phyloP scores from a whole-genome alignment of 2,888 invertebrate species.

The Melinaea menophilus region DNA sequence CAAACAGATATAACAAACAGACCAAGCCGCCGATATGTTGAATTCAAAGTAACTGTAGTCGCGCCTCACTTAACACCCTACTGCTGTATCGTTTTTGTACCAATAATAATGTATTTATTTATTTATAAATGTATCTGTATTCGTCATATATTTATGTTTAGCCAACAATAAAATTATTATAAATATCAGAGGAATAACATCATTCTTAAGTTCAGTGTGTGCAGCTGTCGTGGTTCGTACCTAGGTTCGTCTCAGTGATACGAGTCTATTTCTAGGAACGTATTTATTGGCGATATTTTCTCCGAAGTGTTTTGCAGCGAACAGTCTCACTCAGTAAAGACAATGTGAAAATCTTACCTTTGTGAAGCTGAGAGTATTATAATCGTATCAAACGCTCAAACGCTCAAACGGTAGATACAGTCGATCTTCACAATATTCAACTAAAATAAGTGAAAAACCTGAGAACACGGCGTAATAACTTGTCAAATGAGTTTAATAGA shows the following conservation, averaged over 20 bases:
- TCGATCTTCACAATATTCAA: neutral
- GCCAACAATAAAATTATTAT: neutral
- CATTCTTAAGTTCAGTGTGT: neutral
- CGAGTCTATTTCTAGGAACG: conserved; percentile 2
- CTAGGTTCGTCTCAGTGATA: neutral
- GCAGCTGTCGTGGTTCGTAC: neutral
- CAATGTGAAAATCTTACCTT: conserved; percentile 2
- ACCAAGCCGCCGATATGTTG: neutral
- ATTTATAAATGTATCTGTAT: neutral
- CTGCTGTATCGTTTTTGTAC: neutral
- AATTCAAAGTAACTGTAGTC: neutral
- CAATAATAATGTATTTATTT: conserved; percentile 1
- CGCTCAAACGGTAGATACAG: neutral
- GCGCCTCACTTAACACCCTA: conserved; percentile 1
- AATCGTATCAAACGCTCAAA: neutral
- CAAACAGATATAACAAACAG: neutral
- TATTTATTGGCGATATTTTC: conserved; percentile 1
- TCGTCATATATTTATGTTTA: too few relatives aligned
- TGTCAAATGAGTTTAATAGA: too few relatives aligned
- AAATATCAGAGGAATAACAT: conserved; percentile 4
- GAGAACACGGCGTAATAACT: too few relatives aligned
- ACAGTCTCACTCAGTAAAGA: conserved; percentile 2
- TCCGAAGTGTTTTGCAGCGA: conserved; percentile 1
- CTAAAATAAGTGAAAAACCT: too few relatives aligned
- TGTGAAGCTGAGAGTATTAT: conserved; percentile 1